Conservation (phyloP, 2,113 vertebrate genomes). For the Platysternon megacephalum region DNA sequence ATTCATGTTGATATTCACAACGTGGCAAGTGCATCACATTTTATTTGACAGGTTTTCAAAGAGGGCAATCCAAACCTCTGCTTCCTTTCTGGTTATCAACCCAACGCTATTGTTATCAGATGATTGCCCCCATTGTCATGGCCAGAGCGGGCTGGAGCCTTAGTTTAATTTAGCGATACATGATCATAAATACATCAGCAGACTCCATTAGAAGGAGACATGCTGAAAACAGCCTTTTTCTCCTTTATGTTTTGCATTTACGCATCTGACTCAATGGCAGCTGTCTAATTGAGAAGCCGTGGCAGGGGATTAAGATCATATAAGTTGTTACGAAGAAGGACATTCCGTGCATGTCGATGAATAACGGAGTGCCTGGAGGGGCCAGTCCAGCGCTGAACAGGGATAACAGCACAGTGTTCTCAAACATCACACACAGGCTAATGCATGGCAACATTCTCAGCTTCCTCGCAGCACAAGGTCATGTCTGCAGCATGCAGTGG, state of each 20-base stretch:
- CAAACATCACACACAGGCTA: not conserved
- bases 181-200: slow-evolving; percentile 63
- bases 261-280: slow-evolving; percentile 46
- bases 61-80: slow-evolving; percentile 29
- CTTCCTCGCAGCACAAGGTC: not conserved
- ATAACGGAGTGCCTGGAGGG: not conserved
- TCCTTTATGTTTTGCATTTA: not conserved
- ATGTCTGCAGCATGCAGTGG: not conserved
- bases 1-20: slow-evolving; percentile 12
- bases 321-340: not conserved
- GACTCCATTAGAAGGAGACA: slow-evolving; percentile 31
- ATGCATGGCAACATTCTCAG: not conserved
- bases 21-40: not conserved
- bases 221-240: slow-evolving; percentile 12
- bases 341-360: slow-evolving; percentile 29
- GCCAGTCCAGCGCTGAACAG: accelerated
- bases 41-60: not conserved
- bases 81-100: slow-evolving; percentile 37
- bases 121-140: slow-evolving; percentile 61
- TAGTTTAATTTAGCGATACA: slow-evolving; percentile 41
- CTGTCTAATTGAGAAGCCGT: slow-evolving; percentile 59
- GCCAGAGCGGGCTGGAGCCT: slow-evolving; percentile 41
- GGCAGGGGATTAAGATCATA: slow-evolving; percentile 29
- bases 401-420: accelerated
- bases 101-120: slow-evolving; percentile 55